Evolutionary conservation across 1,140 invertebrate genomes (phyloP).

Genomic region (Pseudomyrmex concolor): DNA sequence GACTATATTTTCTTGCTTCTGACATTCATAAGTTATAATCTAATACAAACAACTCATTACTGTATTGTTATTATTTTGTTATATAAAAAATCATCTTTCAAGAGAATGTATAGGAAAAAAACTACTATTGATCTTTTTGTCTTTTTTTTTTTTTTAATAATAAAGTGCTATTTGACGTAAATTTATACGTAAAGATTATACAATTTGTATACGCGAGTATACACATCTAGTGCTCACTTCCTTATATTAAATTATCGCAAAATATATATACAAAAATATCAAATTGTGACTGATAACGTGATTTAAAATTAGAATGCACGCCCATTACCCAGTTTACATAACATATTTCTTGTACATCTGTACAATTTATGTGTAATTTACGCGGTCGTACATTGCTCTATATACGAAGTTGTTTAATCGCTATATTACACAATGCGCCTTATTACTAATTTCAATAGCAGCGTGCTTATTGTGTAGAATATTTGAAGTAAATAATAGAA

Average conservation of each 20-base stretch:
- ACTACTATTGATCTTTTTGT: constrained; percentile 13
- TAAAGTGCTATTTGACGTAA: constrained; percentile 61
- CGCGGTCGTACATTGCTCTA: constrained; percentile 16
- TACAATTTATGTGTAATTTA: constrained; percentile 16
- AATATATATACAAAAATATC: constrained; percentile 62
- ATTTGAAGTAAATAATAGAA: constrained; percentile 53
- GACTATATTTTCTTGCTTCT: too few relatives aligned
- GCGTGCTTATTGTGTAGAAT: constrained; percentile 22
- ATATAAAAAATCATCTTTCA: too few relatives aligned
- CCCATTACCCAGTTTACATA: constrained; percentile 64
- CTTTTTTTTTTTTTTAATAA: constrained; percentile 51
- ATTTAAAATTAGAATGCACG: constrained; percentile 55
- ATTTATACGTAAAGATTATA: constrained; percentile 68
- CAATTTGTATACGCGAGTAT: constrained; percentile 68
- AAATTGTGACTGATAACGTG: constrained; percentile 51
- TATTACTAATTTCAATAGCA: constrained; percentile 42
- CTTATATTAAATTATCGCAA: constrained; percentile 65
- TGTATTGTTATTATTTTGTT: not conserved
- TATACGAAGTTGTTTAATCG: constrained; percentile 26
- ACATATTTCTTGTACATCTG: constrained; percentile 36
- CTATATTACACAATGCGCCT: not conserved
- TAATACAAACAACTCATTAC: not conserved
- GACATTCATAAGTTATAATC: too few relatives aligned
- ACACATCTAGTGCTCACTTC: constrained; percentile 64
- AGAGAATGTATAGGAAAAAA: constrained; percentile 44